Percentiles rank a stretch among this genome's conserved stretches.
phyloP scores from a whole-genome alignment of 2,797 vertebrate species.

The Coendou prehensilis region DNA sequence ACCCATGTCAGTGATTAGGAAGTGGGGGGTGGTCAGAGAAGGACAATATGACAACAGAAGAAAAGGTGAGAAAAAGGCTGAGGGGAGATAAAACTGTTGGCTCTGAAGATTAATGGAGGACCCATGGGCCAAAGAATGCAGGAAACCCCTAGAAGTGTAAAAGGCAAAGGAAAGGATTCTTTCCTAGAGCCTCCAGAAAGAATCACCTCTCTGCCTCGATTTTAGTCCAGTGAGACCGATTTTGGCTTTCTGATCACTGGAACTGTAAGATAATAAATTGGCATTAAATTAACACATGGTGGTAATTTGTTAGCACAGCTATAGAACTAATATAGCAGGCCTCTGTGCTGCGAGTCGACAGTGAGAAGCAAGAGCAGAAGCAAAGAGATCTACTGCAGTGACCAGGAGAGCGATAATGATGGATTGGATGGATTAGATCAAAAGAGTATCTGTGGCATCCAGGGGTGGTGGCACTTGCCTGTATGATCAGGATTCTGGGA shows the following conservation, averaged over 20 bases:
- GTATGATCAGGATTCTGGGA: not conserved
- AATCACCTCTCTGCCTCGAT: not conserved
- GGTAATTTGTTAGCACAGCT: not conserved
- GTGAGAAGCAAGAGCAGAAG: not conserved
- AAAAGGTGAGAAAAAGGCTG: not conserved
- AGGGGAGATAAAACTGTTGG: no score
- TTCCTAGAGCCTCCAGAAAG: not conserved
- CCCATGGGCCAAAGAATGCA: no score
- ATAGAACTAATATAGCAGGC: not conserved
- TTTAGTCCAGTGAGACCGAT: not conserved
- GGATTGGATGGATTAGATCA: rapidly evolving
- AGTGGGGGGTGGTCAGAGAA: not conserved
- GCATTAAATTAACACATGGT: not conserved
- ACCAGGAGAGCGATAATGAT: not conserved
- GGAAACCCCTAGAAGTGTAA: not conserved
- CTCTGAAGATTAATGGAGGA: not conserved
- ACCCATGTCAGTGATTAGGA: conserved; percentile 6
- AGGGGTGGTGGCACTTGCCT: not conserved
- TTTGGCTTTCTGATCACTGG: not conserved
- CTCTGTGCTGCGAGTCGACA: not conserved
- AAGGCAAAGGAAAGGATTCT: not conserved
- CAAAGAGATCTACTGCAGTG: not conserved
- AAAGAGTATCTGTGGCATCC: not conserved
- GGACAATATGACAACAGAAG: not conserved
- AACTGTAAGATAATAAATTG: not conserved